Conservation (phyloP, 1,140 invertebrate genomes). For the Papilio polyxenes region DNA sequence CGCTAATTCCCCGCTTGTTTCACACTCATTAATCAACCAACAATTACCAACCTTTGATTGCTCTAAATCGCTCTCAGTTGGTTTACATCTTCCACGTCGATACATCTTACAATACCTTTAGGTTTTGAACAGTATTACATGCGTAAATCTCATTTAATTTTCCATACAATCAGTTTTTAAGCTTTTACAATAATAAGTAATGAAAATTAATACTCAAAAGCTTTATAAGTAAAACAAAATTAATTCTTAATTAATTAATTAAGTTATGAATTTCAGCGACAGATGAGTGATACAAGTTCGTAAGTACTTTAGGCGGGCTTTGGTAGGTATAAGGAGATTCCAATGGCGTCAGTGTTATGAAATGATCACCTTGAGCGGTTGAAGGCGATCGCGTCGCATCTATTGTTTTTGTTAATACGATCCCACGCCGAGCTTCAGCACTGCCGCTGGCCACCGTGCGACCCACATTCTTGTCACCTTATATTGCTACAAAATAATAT, state of each 20-base stretch:
- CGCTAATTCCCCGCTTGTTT: constrained; percentile 72
- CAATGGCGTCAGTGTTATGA: constrained; percentile 61
- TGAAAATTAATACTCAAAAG: not conserved
- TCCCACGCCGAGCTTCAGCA: constrained; percentile 41
- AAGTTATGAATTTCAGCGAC: not conserved
- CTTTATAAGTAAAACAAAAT: not conserved
- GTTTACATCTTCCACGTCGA: not conserved
- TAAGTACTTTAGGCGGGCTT: not conserved
- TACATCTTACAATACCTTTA: not conserved
- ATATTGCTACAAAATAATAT: not conserved
- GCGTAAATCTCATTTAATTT: no score
- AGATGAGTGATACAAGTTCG: not conserved
- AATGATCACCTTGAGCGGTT: constrained; percentile 64
- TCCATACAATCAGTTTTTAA: not conserved
- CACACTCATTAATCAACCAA: constrained; percentile 60
- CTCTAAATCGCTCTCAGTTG: not conserved
- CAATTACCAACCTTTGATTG: constrained; percentile 33
- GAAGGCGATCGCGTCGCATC: constrained; percentile 56
- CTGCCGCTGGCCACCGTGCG: constrained; percentile 41
- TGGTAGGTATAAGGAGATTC: constrained; percentile 50
- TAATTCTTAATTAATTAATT: not conserved
- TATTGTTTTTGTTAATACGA: constrained; percentile 56
- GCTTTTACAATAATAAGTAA: not conserved
- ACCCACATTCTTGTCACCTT: constrained; percentile 32
- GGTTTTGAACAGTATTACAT: not conserved